phyloP scores from a whole-genome alignment of 2,888 invertebrate genomes.

The Acanthococcus lagerstroemiae region DNA sequence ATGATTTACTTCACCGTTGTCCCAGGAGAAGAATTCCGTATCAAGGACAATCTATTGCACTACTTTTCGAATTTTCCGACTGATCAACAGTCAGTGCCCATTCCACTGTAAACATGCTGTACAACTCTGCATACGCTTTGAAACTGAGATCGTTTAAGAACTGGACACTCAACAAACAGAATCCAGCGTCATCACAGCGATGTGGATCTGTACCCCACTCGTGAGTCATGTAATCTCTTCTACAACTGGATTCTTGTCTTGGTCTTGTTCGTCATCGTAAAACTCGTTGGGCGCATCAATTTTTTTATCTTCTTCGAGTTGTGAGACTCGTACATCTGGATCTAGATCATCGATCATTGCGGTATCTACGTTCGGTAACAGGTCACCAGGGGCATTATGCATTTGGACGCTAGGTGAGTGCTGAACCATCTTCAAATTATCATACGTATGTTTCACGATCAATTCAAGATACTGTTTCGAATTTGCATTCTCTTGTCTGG shows the following conservation, averaged over 20 bases:
- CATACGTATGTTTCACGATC: conserved; percentile 74
- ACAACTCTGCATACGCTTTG: too few species aligned
- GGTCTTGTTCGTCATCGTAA: conserved; percentile 81
- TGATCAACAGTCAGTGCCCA: too few species aligned
- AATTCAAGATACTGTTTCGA: conserved; percentile 89
- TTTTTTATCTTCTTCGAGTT: conserved; percentile 68
- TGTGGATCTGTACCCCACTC: background rate
- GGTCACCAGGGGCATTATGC: conserved; percentile 75
- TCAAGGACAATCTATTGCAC: too few species aligned
- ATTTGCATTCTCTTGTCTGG: conserved; percentile 83
- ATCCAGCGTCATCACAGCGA: background rate
- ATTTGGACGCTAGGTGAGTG: conserved; percentile 95
- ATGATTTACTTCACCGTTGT: too few species aligned
- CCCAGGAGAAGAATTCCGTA: too few species aligned
- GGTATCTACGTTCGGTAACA: conserved; percentile 35
- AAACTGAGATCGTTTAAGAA: background rate
- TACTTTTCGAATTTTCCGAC: too few species aligned
- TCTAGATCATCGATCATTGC: conserved; percentile 58
- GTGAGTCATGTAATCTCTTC: conserved; percentile 25
- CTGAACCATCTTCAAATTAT: conserved; percentile 86
- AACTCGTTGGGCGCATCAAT: conserved; percentile 80
- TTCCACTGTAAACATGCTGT: too few species aligned
- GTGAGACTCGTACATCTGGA: conserved; percentile 67
- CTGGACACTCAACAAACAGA: too few species aligned
- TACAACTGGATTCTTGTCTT: conserved; percentile 47